Conservation (phyloP, 35 echinoderm and acorn worm species). For the Heliocidaris tuberculata region DNA sequence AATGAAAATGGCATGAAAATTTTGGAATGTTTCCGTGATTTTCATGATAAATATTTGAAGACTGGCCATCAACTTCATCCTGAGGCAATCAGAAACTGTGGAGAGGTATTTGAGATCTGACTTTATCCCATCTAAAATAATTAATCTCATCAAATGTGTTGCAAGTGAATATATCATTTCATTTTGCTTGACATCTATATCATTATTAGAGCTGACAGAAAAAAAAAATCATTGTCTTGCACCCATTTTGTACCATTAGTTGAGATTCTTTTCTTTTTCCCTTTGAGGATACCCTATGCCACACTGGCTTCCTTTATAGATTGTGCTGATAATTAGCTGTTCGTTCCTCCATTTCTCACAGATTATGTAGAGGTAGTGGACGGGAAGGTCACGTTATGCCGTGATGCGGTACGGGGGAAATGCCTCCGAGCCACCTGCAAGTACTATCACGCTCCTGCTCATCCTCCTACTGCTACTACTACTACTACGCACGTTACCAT, state of each 20-base stretch:
- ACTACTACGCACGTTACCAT: conserved; percentile 33
- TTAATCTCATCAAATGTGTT: neutral
- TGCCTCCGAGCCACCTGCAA: conserved; percentile 98
- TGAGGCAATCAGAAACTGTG: neutral
- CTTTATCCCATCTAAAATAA: neutral
- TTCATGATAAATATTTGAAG: neutral
- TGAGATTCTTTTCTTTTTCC: neutral
- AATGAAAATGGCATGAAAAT: neutral
- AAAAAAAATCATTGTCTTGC: neutral
- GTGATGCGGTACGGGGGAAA: conserved; percentile 98
- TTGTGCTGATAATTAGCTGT: conserved; percentile 24
- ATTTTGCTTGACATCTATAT: neutral
- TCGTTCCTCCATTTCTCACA: conserved; percentile 65
- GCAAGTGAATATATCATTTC: neutral
- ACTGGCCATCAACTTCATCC: neutral
- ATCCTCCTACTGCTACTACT: conserved; percentile 32
- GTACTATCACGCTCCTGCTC: conserved; percentile 94
- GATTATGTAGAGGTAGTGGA: conserved; percentile 98
- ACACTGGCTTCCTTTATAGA: neutral
- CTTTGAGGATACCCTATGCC: neutral
- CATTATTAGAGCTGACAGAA: neutral
- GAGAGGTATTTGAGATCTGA: neutral
- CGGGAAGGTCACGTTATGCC: conserved; percentile 98
- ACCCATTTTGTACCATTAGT: conserved; percentile 2
- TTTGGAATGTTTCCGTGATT: neutral